These are phyloP conservation scores for Burhinus oedicnemus DNA, from an alignment of 2,113 vertebrate species.

Conservation along the genomic window DNA sequence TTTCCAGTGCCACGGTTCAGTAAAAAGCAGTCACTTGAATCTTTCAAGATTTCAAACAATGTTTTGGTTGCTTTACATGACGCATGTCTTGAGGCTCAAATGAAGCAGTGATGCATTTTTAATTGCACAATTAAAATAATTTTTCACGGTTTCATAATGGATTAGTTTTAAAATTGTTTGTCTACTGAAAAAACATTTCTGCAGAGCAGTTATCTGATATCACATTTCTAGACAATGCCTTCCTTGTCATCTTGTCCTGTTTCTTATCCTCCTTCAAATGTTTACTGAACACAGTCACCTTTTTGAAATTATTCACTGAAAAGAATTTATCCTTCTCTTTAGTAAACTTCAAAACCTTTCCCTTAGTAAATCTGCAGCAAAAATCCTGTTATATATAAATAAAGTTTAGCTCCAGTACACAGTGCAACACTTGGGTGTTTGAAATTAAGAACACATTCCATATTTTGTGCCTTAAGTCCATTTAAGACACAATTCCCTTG, in stretches of 20 bases:
- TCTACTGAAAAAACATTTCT: neutral
- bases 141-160: neutral
- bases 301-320: neutral
- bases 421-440: neutral
- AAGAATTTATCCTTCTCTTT: neutral
- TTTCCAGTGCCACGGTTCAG: neutral
- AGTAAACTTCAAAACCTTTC: neutral
- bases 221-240: neutral
- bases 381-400: neutral
- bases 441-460: neutral
- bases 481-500: neutral
- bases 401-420: neutral
- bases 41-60: neutral
- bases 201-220: neutral
- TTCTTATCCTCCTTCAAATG: neutral
- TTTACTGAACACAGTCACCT: neutral
- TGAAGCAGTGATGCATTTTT: neutral
- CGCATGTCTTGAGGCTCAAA: neutral
- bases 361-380: neutral
- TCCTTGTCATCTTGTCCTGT: conserved; percentile 12
- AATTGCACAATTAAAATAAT: neutral
- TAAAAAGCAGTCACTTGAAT: neutral
- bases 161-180: conserved; percentile 31
- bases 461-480: neutral
- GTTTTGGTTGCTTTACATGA: neutral